phyloP scores from a whole-genome alignment of 2,888 invertebrate genomes.

The Drosophila affinis region DNA sequence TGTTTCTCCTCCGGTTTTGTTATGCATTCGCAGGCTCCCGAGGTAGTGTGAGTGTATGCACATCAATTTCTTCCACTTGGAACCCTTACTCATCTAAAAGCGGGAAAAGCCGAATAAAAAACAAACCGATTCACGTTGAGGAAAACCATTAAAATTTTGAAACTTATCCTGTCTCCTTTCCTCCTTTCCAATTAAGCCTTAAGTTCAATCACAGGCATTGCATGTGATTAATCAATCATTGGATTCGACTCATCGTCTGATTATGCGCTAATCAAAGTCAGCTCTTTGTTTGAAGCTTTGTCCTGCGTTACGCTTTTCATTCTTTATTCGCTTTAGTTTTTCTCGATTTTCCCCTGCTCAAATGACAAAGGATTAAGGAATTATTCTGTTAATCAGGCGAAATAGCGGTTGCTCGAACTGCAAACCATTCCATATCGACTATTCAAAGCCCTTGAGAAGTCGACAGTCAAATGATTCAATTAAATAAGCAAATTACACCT shows the following conservation, averaged over 20 bases:
- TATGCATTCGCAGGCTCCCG: slow-evolving; percentile 39
- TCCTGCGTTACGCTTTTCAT: slow-evolving; percentile 27
- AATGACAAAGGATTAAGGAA: slow-evolving; percentile 53
- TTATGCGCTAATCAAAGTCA: slow-evolving; percentile 43
- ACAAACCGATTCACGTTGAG: slow-evolving; percentile 30
- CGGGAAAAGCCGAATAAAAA: neutral
- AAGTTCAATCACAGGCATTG: slow-evolving; percentile 39
- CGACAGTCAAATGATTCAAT: slow-evolving; percentile 54
- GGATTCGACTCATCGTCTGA: slow-evolving; percentile 40
- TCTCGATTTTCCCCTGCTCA: slow-evolving; percentile 11
- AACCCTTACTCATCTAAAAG: slow-evolving; percentile 6
- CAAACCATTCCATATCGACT: slow-evolving; percentile 30
- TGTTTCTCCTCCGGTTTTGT: slow-evolving; percentile 18
- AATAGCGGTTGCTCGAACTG: slow-evolving; percentile 46
- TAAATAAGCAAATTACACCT: slow-evolving; percentile 33
- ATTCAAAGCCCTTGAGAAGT: slow-evolving; percentile 36
- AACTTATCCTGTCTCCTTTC: slow-evolving; percentile 20
- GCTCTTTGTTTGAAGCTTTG: slow-evolving; percentile 9
- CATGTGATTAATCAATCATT: slow-evolving; percentile 48
- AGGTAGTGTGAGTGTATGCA: slow-evolving; percentile 29
- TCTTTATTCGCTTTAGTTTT: slow-evolving; percentile 36
- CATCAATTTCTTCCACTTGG: slow-evolving; percentile 35
- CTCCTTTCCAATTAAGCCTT: slow-evolving; percentile 54
- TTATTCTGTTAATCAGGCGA: slow-evolving; percentile 56
- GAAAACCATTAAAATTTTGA: slow-evolving; percentile 26